These are phyloP conservation scores for Poeciliopsis retropinna DNA, from an alignment of 2,113 vertebrate genomes.

Conservation along the genomic window DNA sequence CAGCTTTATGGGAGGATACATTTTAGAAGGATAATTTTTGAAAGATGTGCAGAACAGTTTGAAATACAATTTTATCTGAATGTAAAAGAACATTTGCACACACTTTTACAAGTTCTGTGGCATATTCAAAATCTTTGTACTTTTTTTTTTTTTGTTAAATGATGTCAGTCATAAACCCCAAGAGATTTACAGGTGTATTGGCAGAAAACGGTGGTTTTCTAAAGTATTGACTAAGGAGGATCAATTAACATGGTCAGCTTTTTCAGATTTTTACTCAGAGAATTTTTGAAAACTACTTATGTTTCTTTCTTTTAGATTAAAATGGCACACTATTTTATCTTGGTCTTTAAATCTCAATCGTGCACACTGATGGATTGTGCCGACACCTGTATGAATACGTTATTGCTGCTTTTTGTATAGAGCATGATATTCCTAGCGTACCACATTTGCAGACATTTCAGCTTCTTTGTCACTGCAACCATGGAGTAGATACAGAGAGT, in stretches of 20 bases:
- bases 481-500: neutral
- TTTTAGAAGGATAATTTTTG: neutral
- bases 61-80: neutral
- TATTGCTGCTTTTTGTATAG: neutral
- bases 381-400: neutral
- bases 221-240: too few species aligned
- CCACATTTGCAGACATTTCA: neutral
- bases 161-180: neutral
- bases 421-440: neutral
- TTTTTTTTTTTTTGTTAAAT: neutral
- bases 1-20: neutral
- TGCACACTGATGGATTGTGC: too few species aligned
- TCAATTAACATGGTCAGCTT: too few species aligned
- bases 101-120: neutral
- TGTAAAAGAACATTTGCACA: neutral
- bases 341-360: neutral
- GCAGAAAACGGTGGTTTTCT: neutral
- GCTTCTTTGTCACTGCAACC: neutral
- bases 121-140: neutral
- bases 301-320: too few species aligned
- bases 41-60: neutral
- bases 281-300: too few species aligned
- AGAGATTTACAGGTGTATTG: neutral
- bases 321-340: too few species aligned
- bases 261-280: too few species aligned